Percentiles rank a stretch among this genome's conserved stretches.
These are phyloP conservation scores for Seriola aureovittata DNA, from an alignment of 2,113 vertebrate species.

Conservation along the genomic window DNA sequence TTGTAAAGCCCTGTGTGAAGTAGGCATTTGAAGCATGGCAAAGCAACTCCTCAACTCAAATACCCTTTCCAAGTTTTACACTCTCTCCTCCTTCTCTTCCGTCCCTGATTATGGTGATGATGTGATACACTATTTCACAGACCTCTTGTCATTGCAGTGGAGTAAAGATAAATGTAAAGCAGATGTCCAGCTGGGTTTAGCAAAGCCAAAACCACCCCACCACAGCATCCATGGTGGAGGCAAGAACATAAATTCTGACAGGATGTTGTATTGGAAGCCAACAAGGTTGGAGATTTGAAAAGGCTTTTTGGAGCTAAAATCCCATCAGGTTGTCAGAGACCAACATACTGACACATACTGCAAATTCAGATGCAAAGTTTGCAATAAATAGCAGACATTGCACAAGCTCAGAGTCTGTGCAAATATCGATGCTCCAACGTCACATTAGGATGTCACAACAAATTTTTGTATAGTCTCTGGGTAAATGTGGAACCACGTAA, in stretches of 20 bases:
- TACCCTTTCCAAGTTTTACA: not conserved
- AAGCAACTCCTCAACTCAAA: not conserved
- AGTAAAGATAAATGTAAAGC: slow-evolving; percentile 44
- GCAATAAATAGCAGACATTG: not conserved
- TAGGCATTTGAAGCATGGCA: not conserved
- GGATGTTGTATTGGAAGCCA: slow-evolving; percentile 31
- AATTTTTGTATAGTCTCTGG: not conserved
- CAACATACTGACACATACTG: not conserved
- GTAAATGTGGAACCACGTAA: slow-evolving; percentile 14
- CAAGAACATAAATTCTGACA: slow-evolving; percentile 40
- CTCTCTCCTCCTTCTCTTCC: not conserved
- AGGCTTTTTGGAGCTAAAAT: slow-evolving; percentile 9
- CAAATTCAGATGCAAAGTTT: slow-evolving; percentile 6
- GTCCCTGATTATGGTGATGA: slow-evolving; percentile 10
- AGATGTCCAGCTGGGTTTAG: slow-evolving; percentile 58
- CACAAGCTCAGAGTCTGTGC: not conserved
- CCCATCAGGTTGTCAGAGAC: slow-evolving; percentile 8
- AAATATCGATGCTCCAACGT: not conserved
- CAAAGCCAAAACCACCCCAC: slow-evolving; percentile 3
- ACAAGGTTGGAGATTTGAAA: slow-evolving; percentile 36
- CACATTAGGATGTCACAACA: not conserved
- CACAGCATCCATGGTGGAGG: slow-evolving; percentile 1
- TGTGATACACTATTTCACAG: slow-evolving; percentile 10
- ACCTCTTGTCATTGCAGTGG: not conserved
- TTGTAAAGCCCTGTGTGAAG: not conserved